Conservation (phyloP, 2,888 invertebrate species). For the Ormyrus pomaceus region DNA sequence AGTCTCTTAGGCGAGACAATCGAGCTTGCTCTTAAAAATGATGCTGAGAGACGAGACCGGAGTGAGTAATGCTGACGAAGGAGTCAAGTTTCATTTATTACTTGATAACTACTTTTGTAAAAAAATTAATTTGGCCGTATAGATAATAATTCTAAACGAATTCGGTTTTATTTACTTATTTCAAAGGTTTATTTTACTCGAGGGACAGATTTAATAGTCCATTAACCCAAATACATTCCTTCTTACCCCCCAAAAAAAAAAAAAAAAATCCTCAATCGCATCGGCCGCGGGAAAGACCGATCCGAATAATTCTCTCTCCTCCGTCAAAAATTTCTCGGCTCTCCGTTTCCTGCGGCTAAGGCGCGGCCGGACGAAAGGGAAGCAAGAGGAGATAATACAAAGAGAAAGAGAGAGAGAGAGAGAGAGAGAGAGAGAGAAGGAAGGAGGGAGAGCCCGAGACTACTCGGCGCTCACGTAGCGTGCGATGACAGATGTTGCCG, state of each 20-base stretch:
- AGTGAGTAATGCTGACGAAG: neutral
- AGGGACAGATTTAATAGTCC: too few relatives aligned
- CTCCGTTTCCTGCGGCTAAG: neutral
- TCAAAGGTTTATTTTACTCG: too few relatives aligned
- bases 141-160: too few relatives aligned
- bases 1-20: slow-evolving; percentile 34
- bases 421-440: slow-evolving; percentile 9
- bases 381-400: neutral
- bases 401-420: neutral
- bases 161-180: too few relatives aligned
- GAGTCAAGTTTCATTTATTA: neutral
- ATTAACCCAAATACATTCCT: too few relatives aligned
- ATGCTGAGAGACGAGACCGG: slow-evolving; percentile 32
- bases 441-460: too few relatives aligned
- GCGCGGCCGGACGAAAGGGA: slow-evolving; percentile 23
- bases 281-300: too few relatives aligned
- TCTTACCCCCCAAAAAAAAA: neutral
- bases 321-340: neutral
- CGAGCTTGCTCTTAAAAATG: slow-evolving; percentile 21
- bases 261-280: neutral
- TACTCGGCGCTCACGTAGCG: slow-evolving; percentile 54
- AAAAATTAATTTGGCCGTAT: too few relatives aligned
- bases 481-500: slow-evolving; percentile 73
- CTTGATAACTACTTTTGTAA: too few relatives aligned
- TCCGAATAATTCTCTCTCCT: too few relatives aligned